Percentiles rank a stretch among this genome's conserved stretches.
These are phyloP conservation scores for Chloebia gouldiae DNA, from an alignment of 2,113 vertebrate genomes.

Conservation along the genomic window DNA sequence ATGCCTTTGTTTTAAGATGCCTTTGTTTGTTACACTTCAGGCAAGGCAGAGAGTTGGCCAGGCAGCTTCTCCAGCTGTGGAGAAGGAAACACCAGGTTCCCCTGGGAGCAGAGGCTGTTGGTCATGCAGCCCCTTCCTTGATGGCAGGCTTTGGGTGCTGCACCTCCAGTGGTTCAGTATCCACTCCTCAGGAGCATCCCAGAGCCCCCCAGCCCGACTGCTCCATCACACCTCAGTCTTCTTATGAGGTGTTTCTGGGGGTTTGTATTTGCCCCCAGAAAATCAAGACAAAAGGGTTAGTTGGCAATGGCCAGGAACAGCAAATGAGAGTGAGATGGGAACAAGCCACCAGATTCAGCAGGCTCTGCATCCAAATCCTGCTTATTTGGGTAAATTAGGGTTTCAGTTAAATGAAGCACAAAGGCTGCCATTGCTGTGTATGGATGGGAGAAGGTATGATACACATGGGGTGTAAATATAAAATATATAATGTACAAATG, in stretches of 20 bases:
- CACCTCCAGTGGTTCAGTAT: not conserved
- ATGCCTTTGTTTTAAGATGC: not conserved
- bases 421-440: not conserved
- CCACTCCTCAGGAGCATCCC: not conserved
- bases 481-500: not conserved
- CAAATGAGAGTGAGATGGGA: not conserved
- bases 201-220: not conserved
- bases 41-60: not conserved
- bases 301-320: not conserved
- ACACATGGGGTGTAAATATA: fast-evolving
- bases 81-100: not conserved
- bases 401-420: not conserved
- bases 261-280: not conserved
- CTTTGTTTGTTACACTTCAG: not conserved
- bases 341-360: not conserved
- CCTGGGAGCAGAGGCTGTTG: fast-evolving
- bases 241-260: not conserved
- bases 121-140: not conserved
- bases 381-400: not conserved
- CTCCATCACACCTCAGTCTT: not conserved
- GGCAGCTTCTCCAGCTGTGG: not conserved
- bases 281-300: not conserved
- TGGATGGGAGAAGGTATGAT: not conserved
- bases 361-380: not conserved
- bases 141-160: not conserved